Percentiles rank a stretch among this genome's conserved stretches.
Evolutionary conservation across 2,113 vertebrate species (phyloP).

Genomic region (Otolemur garnettii): DNA sequence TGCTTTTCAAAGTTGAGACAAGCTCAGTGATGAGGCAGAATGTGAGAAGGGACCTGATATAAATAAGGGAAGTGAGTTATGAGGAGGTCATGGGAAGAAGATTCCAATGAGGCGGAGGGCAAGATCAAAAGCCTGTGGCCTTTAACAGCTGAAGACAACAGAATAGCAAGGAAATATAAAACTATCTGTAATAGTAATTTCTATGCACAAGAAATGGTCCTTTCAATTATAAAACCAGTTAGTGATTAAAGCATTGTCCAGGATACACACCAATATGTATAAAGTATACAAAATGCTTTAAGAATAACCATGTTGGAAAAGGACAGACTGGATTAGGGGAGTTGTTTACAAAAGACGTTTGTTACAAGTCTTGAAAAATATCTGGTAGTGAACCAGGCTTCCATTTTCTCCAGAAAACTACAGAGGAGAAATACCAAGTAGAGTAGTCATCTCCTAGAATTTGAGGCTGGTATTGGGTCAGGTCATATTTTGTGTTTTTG

Average conservation of each 20-base stretch:
- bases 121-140: not conserved
- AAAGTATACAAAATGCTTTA: not conserved
- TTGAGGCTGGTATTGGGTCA: conserved; percentile 77
- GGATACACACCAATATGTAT: not conserved
- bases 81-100: not conserved
- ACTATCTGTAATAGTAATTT: not conserved
- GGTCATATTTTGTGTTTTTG: conserved; percentile 76
- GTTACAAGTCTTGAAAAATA: not conserved
- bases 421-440: not conserved
- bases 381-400: not conserved
- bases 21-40: not conserved
- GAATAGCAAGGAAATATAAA: not conserved
- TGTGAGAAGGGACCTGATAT: not conserved
- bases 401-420: not conserved
- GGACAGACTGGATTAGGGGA: not conserved
- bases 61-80: not conserved
- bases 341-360: not conserved
- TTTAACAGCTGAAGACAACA: conserved; percentile 11
- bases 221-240: not conserved
- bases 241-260: not conserved
- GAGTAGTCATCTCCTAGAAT: not conserved
- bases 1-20: not conserved
- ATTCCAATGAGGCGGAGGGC: not conserved
- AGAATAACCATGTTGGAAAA: not conserved
- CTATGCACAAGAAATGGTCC: not conserved